These are phyloP conservation scores for Neocrepidodera transversa DNA, from an alignment of 2,888 invertebrate species.

Conservation along the genomic window DNA sequence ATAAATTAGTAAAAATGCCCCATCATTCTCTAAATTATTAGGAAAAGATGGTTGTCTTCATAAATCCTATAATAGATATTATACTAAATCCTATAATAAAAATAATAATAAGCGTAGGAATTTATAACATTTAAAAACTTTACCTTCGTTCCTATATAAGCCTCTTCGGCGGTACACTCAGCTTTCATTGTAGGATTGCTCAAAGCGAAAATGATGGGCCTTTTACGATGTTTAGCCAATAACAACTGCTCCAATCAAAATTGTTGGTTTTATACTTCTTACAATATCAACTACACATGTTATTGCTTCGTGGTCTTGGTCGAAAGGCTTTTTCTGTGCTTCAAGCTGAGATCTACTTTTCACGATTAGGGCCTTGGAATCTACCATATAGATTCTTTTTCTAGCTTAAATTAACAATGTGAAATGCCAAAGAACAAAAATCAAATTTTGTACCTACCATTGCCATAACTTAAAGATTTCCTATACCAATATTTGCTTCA, in stretches of 20 bases:
- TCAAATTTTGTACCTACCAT: slow-evolving; percentile 68
- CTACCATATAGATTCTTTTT: slow-evolving; percentile 90
- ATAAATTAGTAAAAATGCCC: too few relatives aligned
- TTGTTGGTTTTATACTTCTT: slow-evolving; percentile 80
- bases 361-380: slow-evolving; percentile 93
- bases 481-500: slow-evolving; percentile 87
- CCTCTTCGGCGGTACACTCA: slow-evolving; percentile 97
- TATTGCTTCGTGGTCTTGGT: slow-evolving; percentile 78
- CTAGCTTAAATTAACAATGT: slow-evolving; percentile 66
- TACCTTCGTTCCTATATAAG: slow-evolving; percentile 86
- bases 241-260: slow-evolving; percentile 94
- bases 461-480: slow-evolving; percentile 90
- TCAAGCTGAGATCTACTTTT: slow-evolving; percentile 82
- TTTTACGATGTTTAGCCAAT: slow-evolving; percentile 79
- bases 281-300: slow-evolving; percentile 84
- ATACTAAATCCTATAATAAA: too few relatives aligned
- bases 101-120: too few relatives aligned
- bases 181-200: slow-evolving; percentile 98
- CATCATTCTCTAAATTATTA: too few relatives aligned
- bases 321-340: slow-evolving; percentile 83
- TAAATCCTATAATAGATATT: too few relatives aligned
- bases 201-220: slow-evolving; percentile 95
- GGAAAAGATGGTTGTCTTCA: too few relatives aligned
- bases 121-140: too few relatives aligned
- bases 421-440: not conserved